These are phyloP conservation scores for Mimachlamys varia DNA, from an alignment of 2,888 invertebrate species.

Conservation along the genomic window DNA sequence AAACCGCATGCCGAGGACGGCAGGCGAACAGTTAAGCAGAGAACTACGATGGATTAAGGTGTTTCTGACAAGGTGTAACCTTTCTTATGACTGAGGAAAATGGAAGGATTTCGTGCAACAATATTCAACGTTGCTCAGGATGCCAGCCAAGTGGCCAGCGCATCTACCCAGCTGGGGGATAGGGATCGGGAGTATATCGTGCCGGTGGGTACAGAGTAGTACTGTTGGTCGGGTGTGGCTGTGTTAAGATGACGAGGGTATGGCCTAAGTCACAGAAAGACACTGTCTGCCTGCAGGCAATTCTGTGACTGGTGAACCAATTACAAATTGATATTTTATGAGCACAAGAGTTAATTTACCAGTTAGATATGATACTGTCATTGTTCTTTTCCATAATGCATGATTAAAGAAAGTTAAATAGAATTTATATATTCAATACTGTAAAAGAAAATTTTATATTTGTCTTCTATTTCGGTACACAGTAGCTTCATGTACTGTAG, in stretches of 20 bases:
- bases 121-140: slow-evolving; percentile 73
- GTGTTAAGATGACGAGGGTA: background rate
- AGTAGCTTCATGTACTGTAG: too few species aligned
- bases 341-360: too few species aligned
- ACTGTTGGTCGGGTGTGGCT: background rate
- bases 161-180: slow-evolving; percentile 39
- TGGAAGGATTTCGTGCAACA: slow-evolving; percentile 55
- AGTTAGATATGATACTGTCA: too few species aligned
- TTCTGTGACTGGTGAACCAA: too few species aligned
- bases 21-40: background rate
- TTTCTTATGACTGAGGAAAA: slow-evolving; percentile 39
- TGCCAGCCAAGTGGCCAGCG: slow-evolving; percentile 66
- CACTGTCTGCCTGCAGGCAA: background rate
- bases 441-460: too few species aligned
- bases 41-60: slow-evolving; percentile 36
- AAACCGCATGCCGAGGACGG: slow-evolving; percentile 26
- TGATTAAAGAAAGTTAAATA: too few species aligned
- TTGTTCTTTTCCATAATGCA: too few species aligned
- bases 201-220: background rate
- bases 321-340: too few species aligned
- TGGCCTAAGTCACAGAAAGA: background rate
- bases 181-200: background rate
- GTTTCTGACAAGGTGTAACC: slow-evolving; percentile 36
- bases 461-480: too few species aligned
- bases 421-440: too few species aligned